Evolutionary conservation across 2,113 vertebrate genomes (phyloP).

Genomic region (Equus quagga): DNA sequence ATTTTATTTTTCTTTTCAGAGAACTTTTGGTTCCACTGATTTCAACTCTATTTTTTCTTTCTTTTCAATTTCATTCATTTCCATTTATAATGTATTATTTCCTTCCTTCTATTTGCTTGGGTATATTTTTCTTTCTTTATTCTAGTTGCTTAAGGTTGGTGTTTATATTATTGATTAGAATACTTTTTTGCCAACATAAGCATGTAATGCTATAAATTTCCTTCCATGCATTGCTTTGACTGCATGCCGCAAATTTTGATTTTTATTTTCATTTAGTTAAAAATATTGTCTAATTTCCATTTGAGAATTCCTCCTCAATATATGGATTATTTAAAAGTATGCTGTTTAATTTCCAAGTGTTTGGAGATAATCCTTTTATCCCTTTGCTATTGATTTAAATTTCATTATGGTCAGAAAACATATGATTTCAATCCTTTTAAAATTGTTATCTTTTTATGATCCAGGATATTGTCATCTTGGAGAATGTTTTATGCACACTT

Average conservation of each 20-base stretch:
- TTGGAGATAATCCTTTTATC: constrained; percentile 35
- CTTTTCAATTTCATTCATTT: constrained; percentile 14
- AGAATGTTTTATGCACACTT: not conserved
- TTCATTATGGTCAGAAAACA: constrained; percentile 54
- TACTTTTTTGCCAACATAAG: constrained; percentile 2
- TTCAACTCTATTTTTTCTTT: not conserved
- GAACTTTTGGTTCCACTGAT: not conserved
- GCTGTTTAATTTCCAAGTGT: constrained; percentile 35
- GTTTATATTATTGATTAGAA: not conserved
- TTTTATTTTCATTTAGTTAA: constrained; percentile 29
- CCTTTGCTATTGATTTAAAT: constrained; percentile 51
- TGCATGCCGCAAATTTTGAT: not conserved
- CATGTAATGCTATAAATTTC: not conserved
- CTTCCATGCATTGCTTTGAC: not conserved
- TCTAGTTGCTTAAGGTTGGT: not conserved
- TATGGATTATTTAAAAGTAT: constrained; percentile 43
- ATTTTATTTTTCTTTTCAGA: constrained; percentile 37
- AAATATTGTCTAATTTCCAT: constrained; percentile 47
- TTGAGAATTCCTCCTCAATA: constrained; percentile 47
- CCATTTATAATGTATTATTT: not conserved
- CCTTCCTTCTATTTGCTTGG: constrained; percentile 23
- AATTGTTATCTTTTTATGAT: constrained; percentile 1
- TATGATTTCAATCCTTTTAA: constrained; percentile 41
- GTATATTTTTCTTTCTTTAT: not conserved
- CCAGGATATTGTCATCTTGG: not conserved